These are phyloP conservation scores for Dendronephthya gigantea DNA, from an alignment of 64 coral and sea anemone genomes.

Conservation along the genomic window DNA sequence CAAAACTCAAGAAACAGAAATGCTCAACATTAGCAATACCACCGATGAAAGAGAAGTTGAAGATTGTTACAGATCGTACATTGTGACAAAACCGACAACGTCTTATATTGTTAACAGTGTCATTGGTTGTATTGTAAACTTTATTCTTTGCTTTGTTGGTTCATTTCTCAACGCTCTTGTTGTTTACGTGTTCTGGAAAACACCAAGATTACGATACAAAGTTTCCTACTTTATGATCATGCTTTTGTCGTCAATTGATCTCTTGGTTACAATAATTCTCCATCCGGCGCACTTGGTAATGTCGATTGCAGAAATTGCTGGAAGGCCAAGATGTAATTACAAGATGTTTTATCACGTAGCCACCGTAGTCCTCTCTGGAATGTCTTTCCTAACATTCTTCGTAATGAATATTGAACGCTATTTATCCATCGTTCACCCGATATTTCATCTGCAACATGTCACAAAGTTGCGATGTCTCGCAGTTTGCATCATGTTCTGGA, in stretches of 20 bases:
- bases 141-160: neutral
- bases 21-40: neutral
- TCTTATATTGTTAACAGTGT: neutral
- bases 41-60: neutral
- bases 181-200: slow-evolving; percentile 1
- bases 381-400: neutral
- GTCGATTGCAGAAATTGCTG: neutral
- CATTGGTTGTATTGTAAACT: slow-evolving; percentile 7
- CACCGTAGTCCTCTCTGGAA: neutral
- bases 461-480: neutral
- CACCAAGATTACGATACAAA: neutral
- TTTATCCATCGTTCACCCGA: neutral
- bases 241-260: neutral
- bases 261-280: neutral
- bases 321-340: neutral
- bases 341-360: neutral
- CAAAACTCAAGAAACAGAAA: neutral
- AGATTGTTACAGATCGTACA: neutral
- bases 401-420: neutral
- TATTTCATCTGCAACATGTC: neutral
- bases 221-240: slow-evolving; percentile 12
- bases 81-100: neutral
- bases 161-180: neutral
- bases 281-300: neutral
- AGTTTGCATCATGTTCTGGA: neutral